Evolutionary conservation across 2,888 invertebrate species (phyloP), one percentile per base, ranked within the genome.

Genomic region (Agonopterix alstromeriana): DNA sequence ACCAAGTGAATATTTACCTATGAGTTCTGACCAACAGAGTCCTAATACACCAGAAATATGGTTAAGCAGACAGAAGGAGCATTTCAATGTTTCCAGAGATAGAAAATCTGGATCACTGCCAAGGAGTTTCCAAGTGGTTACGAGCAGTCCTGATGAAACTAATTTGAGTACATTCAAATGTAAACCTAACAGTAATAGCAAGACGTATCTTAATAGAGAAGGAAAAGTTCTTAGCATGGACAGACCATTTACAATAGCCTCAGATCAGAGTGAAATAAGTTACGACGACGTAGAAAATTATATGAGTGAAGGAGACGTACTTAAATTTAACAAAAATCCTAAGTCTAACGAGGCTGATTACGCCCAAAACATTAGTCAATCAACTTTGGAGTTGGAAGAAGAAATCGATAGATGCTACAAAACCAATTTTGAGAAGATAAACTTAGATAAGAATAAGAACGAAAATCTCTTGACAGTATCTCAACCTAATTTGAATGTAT

Each of bases 61-160:
- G 94, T 70, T 94, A 17, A 93, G 92, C 56, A 91, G 93, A 48
- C 92, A 94, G 58, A 91, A 92, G 57, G 92, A 92, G 59, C 92
- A 93, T 65, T 87, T 94, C 48, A 93, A 92, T 44, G 91, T 91
- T 3, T 90, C 91, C 0, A 89, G 90, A 47, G 89, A 89, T 47
- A 91, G 92, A 66, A 95, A 95, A 72, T 93, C 94, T 10, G 95
- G 94, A 14, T 95, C 95, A 0, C 73, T 95, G 48, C 95, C 95
- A 0, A 89, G 95, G 60, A 94, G 94, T 63, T 95, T 95, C 62
- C 94, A 94, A 77, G 90, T 92, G 35, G 82, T 89, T 42, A 88
- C 91, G 2, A 90, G 89, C 59, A 89, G 86, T 47, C 89, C 83
- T 57, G 89, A 90, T 40, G 88, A 90, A 27, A 77, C 63, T 45